Percentiles rank a stretch among this genome's conserved stretches.
Conservation (phyloP, 2,888 invertebrate genomes). For the Aporophyla nigra region DNA sequence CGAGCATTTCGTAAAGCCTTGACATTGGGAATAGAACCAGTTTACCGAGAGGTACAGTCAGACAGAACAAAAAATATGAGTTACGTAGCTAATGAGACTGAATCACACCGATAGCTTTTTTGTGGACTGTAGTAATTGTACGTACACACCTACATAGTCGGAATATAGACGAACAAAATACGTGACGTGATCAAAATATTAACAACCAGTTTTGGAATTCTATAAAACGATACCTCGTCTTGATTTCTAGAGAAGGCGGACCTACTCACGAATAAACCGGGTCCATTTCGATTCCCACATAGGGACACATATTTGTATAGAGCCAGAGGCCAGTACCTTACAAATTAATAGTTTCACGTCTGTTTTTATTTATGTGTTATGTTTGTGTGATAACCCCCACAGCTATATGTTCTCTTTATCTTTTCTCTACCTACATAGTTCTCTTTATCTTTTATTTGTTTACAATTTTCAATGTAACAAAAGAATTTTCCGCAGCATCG, state of each 20-base stretch:
- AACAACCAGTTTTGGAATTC: constrained; percentile 31
- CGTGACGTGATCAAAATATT: constrained; percentile 48
- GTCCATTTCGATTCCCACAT: constrained; percentile 15
- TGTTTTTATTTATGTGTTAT: neutral
- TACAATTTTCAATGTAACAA: constrained; percentile 11
- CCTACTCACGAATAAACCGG: constrained; percentile 14
- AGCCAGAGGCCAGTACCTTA: neutral
- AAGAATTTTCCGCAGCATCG: constrained; percentile 9
- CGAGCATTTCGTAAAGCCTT: constrained; percentile 72
- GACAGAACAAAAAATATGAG: constrained; percentile 70
- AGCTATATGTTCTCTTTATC: neutral
- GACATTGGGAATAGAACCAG: constrained; percentile 77
- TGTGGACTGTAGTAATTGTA: constrained; percentile 43
- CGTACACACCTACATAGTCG: constrained; percentile 34
- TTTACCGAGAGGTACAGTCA: constrained; percentile 62
- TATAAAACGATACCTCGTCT: constrained; percentile 18
- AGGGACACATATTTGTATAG: constrained; percentile 5
- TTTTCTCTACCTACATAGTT: neutral
- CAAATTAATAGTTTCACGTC: neutral
- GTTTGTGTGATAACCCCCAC: constrained; percentile 20
- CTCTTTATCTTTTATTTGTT: constrained; percentile 3
- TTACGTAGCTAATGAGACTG: constrained; percentile 71
- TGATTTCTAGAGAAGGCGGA: constrained; percentile 16
- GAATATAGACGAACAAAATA: constrained; percentile 28
- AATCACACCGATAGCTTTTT: constrained; percentile 68